Percentiles rank a stretch among this genome's conserved stretches.
Evolutionary conservation across 2,113 vertebrate genomes (phyloP).

Genomic region (Trochalopteron elliotii): DNA sequence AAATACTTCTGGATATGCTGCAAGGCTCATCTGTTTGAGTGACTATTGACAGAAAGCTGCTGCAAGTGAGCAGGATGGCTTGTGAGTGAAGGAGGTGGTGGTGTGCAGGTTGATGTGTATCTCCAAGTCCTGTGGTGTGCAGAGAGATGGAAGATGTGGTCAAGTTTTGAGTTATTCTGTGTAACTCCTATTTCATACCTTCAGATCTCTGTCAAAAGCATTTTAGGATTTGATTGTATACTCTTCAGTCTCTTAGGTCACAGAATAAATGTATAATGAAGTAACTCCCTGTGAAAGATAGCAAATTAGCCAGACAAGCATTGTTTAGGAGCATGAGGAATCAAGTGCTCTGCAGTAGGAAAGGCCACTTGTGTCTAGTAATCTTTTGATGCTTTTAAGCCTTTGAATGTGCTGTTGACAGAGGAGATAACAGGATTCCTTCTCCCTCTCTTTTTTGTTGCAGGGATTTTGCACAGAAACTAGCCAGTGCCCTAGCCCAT

Average conservation of each 20-base stretch:
- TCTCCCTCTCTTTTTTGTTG: conserved; percentile 11
- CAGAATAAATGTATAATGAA: neutral
- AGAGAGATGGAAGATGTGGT: neutral
- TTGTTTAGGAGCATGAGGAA: neutral
- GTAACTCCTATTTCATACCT: neutral
- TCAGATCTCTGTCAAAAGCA: neutral
- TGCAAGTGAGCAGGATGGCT: neutral
- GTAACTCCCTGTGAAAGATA: neutral
- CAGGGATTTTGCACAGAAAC: conserved; percentile 96
- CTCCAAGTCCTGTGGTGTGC: accelerated
- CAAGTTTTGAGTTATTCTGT: neutral
- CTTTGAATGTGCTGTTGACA: neutral
- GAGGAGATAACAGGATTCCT: neutral
- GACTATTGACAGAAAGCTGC: neutral
- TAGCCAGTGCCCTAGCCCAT: conserved; percentile 87
- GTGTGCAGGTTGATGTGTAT: neutral
- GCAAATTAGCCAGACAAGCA: neutral
- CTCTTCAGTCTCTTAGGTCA: neutral
- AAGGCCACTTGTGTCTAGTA: neutral
- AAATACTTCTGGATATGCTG: neutral
- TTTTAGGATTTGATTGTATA: neutral
- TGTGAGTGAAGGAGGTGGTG: neutral
- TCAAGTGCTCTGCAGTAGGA: neutral
- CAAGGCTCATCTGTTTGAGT: neutral
- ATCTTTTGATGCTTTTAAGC: neutral